A percentile compares a stretch with the other conserved stretches of the same genome.
These are phyloP conservation scores for Anthrax anthrax DNA, from an alignment of 2,888 invertebrate genomes.

Conservation along the genomic window DNA sequence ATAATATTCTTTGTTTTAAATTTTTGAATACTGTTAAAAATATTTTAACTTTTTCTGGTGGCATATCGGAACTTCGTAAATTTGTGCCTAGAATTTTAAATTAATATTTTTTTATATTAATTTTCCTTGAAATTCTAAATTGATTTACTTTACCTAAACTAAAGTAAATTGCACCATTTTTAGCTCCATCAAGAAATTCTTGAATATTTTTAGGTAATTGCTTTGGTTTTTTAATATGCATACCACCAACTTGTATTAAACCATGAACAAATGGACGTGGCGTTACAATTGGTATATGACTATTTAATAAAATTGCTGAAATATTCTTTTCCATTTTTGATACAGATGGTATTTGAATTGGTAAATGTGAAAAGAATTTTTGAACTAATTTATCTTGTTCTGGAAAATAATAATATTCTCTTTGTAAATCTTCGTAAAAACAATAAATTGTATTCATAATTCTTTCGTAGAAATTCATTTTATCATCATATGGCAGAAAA, in stretches of 20 bases:
- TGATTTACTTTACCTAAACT: conserved; percentile 25
- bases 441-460: conserved; percentile 35
- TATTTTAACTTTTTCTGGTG: conserved; percentile 25
- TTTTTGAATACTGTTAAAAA: conserved; percentile 33
- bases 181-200: conserved; percentile 30
- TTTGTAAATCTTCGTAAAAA: conserved; percentile 24
- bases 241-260: conserved; percentile 40
- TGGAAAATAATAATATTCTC: conserved; percentile 26
- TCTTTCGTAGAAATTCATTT: conserved; percentile 40
- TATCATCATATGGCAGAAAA: conserved; percentile 34
- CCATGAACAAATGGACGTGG: conserved; percentile 34
- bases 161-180: conserved; percentile 36
- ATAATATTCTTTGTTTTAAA: conserved; percentile 33
- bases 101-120: too few species aligned
- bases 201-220: conserved; percentile 27
- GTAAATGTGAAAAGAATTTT: conserved; percentile 23
- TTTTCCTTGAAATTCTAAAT: background rate
- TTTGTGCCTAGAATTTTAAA: conserved; percentile 30
- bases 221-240: conserved; percentile 37
- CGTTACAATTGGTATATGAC: conserved; percentile 35
- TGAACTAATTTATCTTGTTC: conserved; percentile 27
- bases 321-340: conserved; percentile 34
- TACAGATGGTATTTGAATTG: conserved; percentile 31
- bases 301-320: conserved; percentile 37
- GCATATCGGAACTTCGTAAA: conserved; percentile 33